Conservation (phyloP, 2,888 invertebrate species). For the Machimus rusticus region DNA sequence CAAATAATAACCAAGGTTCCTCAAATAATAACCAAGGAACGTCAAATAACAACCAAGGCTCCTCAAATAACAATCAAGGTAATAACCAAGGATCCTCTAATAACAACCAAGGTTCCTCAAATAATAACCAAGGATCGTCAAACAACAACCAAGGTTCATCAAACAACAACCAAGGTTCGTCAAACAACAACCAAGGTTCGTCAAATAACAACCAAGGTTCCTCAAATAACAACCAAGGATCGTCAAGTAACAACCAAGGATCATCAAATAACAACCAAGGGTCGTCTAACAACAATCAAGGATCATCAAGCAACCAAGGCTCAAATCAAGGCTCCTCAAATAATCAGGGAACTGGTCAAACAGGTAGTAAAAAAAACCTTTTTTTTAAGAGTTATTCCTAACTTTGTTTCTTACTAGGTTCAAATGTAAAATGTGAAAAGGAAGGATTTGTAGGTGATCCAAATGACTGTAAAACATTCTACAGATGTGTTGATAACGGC, state of each 20-base stretch:
- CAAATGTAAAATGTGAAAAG: conserved; percentile 53
- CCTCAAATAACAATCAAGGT: background rate
- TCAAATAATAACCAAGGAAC: conserved; percentile 38
- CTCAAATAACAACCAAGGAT: conserved; percentile 39
- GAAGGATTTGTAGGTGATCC: conserved; percentile 63
- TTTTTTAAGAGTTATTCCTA: background rate
- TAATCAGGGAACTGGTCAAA: background rate
- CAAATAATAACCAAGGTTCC: background rate
- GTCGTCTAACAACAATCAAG: background rate
- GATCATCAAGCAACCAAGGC: conserved; percentile 40
- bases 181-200: conserved; percentile 30
- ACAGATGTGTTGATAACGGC: conserved; percentile 65
- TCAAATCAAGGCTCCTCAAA: conserved; percentile 43
- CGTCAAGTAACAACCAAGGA: conserved; percentile 42
- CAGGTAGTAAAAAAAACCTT: background rate
- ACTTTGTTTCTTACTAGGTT: background rate
- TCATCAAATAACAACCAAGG: conserved; percentile 27
- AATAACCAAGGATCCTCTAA: conserved; percentile 27
- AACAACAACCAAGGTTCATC: conserved; percentile 28
- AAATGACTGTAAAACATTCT: conserved; percentile 68
- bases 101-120: conserved; percentile 37
- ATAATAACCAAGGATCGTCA: conserved; percentile 44
- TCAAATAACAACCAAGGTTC: background rate
- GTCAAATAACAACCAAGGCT: background rate
- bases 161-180: conserved; percentile 40